Evolutionary conservation across 2,888 invertebrate genomes (phyloP).

Genomic region (Himalopsyche japonica): DNA sequence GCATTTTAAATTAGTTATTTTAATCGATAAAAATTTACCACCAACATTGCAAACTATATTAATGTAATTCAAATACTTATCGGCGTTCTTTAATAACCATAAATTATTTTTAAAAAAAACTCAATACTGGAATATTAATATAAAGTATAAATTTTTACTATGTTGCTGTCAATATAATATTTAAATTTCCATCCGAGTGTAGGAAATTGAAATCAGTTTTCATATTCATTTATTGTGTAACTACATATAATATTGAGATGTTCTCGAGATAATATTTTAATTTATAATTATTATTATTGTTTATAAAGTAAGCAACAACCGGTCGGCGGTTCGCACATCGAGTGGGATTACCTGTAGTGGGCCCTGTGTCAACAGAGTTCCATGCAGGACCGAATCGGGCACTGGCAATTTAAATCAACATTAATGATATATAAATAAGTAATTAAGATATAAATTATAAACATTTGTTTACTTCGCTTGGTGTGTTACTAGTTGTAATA

Average conservation of each 20-base stretch:
- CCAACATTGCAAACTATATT: neutral
- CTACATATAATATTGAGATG: neutral
- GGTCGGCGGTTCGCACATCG: neutral
- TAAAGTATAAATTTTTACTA: neutral
- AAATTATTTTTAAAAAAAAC: neutral
- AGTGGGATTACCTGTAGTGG: neutral
- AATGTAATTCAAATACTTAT: neutral
- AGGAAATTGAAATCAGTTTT: neutral
- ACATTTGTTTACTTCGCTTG: too few species aligned
- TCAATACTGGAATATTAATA: neutral
- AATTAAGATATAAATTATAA: too few species aligned
- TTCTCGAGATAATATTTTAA: neutral
- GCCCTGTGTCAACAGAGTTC: neutral
- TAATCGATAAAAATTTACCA: neutral
- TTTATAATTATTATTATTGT: neutral
- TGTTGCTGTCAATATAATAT: neutral
- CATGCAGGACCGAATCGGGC: neutral
- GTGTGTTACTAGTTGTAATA: too few species aligned
- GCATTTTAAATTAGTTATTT: too few species aligned
- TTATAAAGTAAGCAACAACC: neutral
- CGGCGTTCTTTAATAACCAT: neutral
- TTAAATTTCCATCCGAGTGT: neutral
- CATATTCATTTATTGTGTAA: neutral
- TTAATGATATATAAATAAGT: too few species aligned
- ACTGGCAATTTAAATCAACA: too few species aligned